Percentiles rank a stretch among this genome's conserved stretches.
Evolutionary conservation across 2,888 invertebrate genomes (phyloP).

Genomic region (Drosophila setosimentum): DNA sequence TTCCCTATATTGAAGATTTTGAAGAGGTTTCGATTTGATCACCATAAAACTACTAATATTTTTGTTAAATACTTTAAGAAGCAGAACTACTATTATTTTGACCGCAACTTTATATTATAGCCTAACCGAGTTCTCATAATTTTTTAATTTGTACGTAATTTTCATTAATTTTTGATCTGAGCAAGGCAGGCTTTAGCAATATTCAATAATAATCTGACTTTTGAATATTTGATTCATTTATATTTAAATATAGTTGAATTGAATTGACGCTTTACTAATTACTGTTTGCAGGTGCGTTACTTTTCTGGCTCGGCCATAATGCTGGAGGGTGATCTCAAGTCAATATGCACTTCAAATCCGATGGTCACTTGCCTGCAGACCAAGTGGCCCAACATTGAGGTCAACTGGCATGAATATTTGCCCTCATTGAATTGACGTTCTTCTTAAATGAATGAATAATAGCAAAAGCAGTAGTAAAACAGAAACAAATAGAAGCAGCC

Average conservation of each 20-base stretch:
- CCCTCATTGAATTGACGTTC: constrained; percentile 91
- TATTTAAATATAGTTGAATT: background rate
- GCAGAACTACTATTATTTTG: background rate
- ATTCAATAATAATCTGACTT: background rate
- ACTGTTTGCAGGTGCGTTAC: constrained; percentile 87
- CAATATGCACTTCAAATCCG: constrained; percentile 93
- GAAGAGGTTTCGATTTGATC: background rate
- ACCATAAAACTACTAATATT: background rate
- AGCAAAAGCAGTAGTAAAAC: constrained; percentile 17
- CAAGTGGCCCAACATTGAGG: constrained; percentile 98
- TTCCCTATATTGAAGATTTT: background rate
- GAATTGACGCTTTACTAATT: background rate
- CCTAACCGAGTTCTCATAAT: too few species aligned
- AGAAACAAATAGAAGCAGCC: background rate
- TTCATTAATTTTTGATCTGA: too few species aligned
- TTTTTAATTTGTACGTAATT: too few species aligned
- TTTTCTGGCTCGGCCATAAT: constrained; percentile 93
- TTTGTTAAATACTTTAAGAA: background rate
- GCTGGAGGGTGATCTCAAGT: constrained; percentile 93
- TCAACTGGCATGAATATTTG: constrained; percentile 93
- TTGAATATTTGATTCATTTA: background rate
- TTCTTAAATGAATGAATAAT: constrained; percentile 23
- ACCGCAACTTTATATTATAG: too few species aligned
- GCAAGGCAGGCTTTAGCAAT: too few species aligned
- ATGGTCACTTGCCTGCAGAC: constrained; percentile 97